Percentiles rank a stretch among this genome's conserved stretches.
Evolutionary conservation across 2,888 invertebrate genomes (phyloP).

Genomic region (Morinoia aosen): DNA sequence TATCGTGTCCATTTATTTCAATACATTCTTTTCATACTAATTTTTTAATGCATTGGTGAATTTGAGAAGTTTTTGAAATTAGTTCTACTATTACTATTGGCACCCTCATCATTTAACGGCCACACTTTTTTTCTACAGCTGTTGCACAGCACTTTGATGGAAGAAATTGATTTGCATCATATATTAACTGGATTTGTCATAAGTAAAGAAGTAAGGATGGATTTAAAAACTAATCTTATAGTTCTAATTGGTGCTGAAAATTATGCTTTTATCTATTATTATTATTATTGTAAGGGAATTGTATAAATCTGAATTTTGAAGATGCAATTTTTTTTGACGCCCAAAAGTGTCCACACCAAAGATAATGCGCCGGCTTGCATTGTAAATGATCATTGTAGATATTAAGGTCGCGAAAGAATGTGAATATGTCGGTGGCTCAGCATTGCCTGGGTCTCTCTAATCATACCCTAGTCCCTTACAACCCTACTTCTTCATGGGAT

Average conservation of each 20-base stretch:
- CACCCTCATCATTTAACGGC: not conserved
- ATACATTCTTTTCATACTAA: not conserved
- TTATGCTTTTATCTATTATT: not conserved
- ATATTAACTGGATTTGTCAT: not conserved
- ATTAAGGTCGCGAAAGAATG: not conserved
- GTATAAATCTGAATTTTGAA: slow-evolving; percentile 23
- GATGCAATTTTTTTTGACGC: not conserved
- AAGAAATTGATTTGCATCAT: not conserved
- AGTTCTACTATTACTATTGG: not conserved
- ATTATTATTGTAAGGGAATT: not conserved
- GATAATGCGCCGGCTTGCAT: slow-evolving; percentile 10
- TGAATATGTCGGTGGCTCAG: slow-evolving; percentile 24
- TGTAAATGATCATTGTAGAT: slow-evolving; percentile 51
- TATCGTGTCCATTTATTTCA: not conserved
- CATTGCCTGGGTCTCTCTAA: slow-evolving; percentile 8
- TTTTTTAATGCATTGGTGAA: not conserved
- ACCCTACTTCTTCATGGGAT: slow-evolving; percentile 31
- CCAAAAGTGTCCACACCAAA: slow-evolving; percentile 20
- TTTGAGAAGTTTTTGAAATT: not conserved
- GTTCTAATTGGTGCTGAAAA: slow-evolving; percentile 40
- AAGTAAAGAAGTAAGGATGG: not conserved
- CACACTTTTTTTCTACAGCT: not conserved
- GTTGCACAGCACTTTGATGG: not conserved
- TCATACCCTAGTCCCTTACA: slow-evolving; percentile 32
- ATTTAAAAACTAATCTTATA: slow-evolving; percentile 2